Percentiles rank a stretch among this genome's conserved stretches.
These are phyloP conservation scores for Tricholauxania praeusta DNA, from an alignment of 2,888 invertebrate species.

Conservation along the genomic window DNA sequence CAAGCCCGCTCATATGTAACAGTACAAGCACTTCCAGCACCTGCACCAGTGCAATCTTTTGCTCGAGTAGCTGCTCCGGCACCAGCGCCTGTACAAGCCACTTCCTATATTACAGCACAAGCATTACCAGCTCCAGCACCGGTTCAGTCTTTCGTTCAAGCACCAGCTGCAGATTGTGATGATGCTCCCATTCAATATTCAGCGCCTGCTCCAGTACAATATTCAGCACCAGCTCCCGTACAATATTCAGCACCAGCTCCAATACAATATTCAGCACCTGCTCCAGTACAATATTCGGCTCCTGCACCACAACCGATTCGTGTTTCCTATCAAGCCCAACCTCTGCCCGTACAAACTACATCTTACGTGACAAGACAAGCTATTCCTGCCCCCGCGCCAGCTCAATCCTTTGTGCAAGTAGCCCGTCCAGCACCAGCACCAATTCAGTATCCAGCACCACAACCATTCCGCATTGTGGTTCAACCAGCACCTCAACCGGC, in stretches of 20 bases:
- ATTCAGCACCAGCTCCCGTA: slow-evolving; percentile 41
- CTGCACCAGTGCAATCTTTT: neutral
- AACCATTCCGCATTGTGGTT: neutral
- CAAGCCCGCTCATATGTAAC: slow-evolving; percentile 31
- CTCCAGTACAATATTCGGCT: neutral
- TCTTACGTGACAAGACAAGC: slow-evolving; percentile 28
- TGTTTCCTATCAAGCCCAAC: slow-evolving; percentile 26
- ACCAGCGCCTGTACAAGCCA: slow-evolving; percentile 29
- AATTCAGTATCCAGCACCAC: slow-evolving; percentile 16
- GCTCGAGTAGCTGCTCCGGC: too few species aligned
- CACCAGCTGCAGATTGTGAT: neutral
- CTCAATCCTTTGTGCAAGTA: neutral
- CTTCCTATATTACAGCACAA: slow-evolving; percentile 27
- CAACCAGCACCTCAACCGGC: slow-evolving; percentile 26
- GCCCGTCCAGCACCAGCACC: neutral
- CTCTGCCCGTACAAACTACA: slow-evolving; percentile 30
- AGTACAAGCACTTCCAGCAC: slow-evolving; percentile 22
- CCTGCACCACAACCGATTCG: slow-evolving; percentile 29
- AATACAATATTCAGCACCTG: neutral
- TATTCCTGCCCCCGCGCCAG: slow-evolving; percentile 14
- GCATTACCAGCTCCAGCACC: slow-evolving; percentile 14
- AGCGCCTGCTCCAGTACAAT: neutral
- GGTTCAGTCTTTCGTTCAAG: neutral
- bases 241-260: slow-evolving; percentile 34
- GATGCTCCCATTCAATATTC: too few species aligned